phyloP scores from a whole-genome alignment of 2,797 vertebrate species.

The Micropoecilia bifurca region DNA sequence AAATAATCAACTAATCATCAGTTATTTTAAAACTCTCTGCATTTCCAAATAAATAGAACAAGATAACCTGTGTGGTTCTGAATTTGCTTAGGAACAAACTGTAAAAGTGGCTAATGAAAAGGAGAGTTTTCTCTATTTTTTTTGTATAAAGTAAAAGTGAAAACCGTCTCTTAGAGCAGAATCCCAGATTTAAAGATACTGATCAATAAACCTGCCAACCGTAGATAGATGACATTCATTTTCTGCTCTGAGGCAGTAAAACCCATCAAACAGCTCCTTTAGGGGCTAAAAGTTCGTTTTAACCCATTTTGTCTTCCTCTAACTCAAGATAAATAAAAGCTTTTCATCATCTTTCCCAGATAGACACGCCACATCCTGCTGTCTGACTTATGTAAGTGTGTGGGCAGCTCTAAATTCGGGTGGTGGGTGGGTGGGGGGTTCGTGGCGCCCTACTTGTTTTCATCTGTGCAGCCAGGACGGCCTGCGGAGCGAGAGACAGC shows the following conservation, averaged over 20 bases:
- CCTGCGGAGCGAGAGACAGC: constrained; percentile 75
- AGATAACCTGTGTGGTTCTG: background rate
- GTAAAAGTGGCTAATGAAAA: background rate
- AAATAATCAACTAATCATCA: background rate
- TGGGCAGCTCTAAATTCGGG: constrained; percentile 48
- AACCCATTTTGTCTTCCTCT: constrained; percentile 21
- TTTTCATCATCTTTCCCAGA: constrained; percentile 40
- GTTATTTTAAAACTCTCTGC: background rate
- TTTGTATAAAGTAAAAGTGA: constrained; percentile 6
- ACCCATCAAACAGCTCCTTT: constrained; percentile 35
- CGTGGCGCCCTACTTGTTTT: constrained; percentile 76
- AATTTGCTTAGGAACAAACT: background rate
- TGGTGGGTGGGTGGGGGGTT: background rate
- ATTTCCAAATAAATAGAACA: background rate
- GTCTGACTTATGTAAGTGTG: constrained; percentile 46
- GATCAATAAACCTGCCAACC: constrained; percentile 51
- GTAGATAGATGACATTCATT: constrained; percentile 35
- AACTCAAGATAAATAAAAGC: constrained; percentile 18
- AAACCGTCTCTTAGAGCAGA: constrained; percentile 14
- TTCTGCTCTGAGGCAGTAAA: constrained; percentile 21
- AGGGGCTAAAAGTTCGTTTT: constrained; percentile 16
- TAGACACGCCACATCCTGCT: constrained; percentile 21
- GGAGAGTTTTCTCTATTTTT: background rate
- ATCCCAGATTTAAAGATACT: constrained; percentile 26
- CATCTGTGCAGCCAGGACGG: constrained; percentile 79